Evolutionary conservation across 2,888 invertebrate genomes (phyloP), one percentile per base, ranked within the genome.

Genomic region (Lasius platythorax): DNA sequence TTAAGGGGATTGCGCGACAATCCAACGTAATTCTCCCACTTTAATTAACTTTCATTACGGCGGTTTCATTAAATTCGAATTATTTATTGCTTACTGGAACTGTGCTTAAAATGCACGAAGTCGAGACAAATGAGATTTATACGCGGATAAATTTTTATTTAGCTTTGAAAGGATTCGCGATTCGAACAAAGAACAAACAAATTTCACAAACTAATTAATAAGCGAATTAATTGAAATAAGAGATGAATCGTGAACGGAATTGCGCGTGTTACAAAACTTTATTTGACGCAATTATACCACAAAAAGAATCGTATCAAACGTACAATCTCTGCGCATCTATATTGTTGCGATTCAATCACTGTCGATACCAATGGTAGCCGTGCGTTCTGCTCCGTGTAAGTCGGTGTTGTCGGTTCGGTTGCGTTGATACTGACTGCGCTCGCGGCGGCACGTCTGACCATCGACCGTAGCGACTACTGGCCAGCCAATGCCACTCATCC

Each of bases 11-110:
- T 33, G 74, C 46, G 43, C 46, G 46, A 37, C 75, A 74, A 81
- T 81, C 46, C 79, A 0, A 28, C 74, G 61, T 46, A 74, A 74
- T 63, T 46, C 61, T 56, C 30, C 5, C 37, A 37, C n/a, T 74
- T 81, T 81, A 81, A 81, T 81, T 81, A 81, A 73, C 74, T 81
- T 72, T 23, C 28, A 37, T 61, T 61, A 72, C 46, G 18, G 46
- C 37, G 37, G 46, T 73, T 81, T 74, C 46, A 74, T 81, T 73
- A 61, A 61, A 74, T 33, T 28, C 28, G 46, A 61, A 61, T 81
- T 50, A 74, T 73, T 73, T 81, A 61, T 79, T n/a, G 18, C 9
- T 23, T 23, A 28, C 33, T 43, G 28, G 12, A 8, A 28, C 18
- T 61, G 28, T 2, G 18, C 37, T 74, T 61, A 61, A 73, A 72